These are phyloP conservation scores for Oryzias dopingdopingensis DNA, from an alignment of 2,797 vertebrate species.

Conservation along the genomic window DNA sequence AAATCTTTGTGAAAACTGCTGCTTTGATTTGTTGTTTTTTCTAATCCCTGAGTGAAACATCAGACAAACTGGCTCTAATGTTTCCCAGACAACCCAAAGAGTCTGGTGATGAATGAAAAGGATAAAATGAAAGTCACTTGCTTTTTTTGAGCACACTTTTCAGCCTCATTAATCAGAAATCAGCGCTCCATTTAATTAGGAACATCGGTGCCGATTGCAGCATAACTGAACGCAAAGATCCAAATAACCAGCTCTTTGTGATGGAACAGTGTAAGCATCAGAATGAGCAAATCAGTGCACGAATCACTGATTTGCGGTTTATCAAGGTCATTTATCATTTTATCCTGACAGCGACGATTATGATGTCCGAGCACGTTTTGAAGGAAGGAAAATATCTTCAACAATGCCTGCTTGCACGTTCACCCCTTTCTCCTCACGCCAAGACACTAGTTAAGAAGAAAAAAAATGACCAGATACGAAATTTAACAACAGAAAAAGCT, in stretches of 20 bases:
- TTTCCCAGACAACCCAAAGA: constrained; percentile 40
- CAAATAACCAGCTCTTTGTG: constrained; percentile 49
- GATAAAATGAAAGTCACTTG: constrained; percentile 37
- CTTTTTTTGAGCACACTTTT: constrained; percentile 27
- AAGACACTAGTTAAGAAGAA: background rate
- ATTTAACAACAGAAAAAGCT: background rate
- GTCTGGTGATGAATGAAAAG: constrained; percentile 35
- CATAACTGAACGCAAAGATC: constrained; percentile 34
- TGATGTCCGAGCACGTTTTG: constrained; percentile 18
- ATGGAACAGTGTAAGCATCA: constrained; percentile 48
- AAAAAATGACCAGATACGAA: background rate
- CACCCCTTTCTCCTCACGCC: background rate
- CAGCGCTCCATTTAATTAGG: constrained; percentile 31
- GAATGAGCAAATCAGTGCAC: constrained; percentile 48
- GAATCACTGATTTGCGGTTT: constrained; percentile 52
- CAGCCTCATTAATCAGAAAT: constrained; percentile 44
- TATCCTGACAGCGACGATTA: constrained; percentile 35
- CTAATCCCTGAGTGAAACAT: constrained; percentile 27
- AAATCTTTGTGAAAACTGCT: constrained; percentile 5
- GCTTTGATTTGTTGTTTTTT: constrained; percentile 20
- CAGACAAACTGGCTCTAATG: constrained; percentile 29
- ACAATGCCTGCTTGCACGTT: constrained; percentile 1
- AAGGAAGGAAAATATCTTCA: constrained; percentile 15
- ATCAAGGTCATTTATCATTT: constrained; percentile 49
- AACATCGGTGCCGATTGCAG: constrained; percentile 9